Base-by-base conservation (phyloP, 2,888 invertebrate species). In the Metacarcinus magister region DNA sequence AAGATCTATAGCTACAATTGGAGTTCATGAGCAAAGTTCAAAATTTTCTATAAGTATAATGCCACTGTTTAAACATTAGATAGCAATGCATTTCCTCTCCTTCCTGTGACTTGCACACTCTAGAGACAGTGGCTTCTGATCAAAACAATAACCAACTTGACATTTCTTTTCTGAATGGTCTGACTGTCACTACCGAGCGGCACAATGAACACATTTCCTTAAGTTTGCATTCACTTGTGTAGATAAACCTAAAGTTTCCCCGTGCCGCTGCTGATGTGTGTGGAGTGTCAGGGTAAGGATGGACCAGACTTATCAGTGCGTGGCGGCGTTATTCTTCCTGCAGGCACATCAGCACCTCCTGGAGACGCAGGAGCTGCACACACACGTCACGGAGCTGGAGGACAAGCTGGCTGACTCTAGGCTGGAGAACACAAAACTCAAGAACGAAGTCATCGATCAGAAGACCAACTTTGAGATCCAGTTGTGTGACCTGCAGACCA, bases 361-460 rank as follows among this genome's bases (percentile, higher is more conserved):
- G 32, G 96, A 97, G 95, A 94, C 96, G 23, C 96, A 96, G 75
- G 97, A 97, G 75, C 90, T 97, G 67, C 99, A 99, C 97, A 98
- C 99, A 97, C 99, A 99, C 97, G 98, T 99, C 97, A 98, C 98
- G 96, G 98, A 98, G 97, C 98, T 99, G 97, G 99, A 99, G 97
- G 99, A 99, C 97, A 99, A 99, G 97, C 98, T 99, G 60, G 99
- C 99, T 87, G 99, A 99, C 97, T 98, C 99, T 0, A 98, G 99
- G 95, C 97, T 99, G 95, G 98, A 99, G 97, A 98, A 98, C 32
- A 99, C 99, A 75, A 98, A 99, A 97, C 98, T 99, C 0, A 99
- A 99, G 98, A 99, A 99, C 0, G 99, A 99, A 97, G 98, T 99
- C n/a, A 98, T 99, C 75, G 99, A 99, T 75, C 99, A 99, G 97